Evolutionary conservation across 2,113 vertebrate genomes (phyloP).

Genomic region (Scolopax mira): DNA sequence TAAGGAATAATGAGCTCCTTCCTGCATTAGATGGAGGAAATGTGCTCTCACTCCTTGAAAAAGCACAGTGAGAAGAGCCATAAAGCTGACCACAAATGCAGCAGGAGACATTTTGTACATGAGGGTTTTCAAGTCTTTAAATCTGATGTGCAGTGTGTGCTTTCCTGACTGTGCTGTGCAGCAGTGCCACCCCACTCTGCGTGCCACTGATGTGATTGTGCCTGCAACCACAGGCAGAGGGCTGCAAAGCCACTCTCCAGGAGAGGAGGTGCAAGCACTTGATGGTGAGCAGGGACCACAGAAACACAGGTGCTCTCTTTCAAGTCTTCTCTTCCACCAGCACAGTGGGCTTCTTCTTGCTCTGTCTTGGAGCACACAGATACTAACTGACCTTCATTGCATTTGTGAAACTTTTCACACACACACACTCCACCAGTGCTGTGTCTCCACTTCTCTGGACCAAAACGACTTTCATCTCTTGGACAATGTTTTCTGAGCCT

Average conservation of each 20-base stretch:
- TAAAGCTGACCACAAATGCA: background rate
- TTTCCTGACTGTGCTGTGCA: fast-evolving
- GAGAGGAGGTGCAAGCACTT: background rate
- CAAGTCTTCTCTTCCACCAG: background rate
- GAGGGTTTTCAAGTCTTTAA: background rate
- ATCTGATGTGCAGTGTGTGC: fast-evolving
- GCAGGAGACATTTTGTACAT: background rate
- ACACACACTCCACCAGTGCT: background rate
- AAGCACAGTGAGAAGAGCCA: background rate
- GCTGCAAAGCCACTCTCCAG: background rate
- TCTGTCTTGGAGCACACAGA: background rate
- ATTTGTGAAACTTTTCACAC: background rate
- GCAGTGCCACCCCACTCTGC: background rate
- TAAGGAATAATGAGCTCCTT: slow-evolving; percentile 71
- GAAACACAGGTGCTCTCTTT: background rate
- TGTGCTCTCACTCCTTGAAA: slow-evolving; percentile 16
- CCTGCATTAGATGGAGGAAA: slow-evolving; percentile 21
- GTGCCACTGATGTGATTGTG: fast-evolving
- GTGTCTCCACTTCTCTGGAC: background rate
- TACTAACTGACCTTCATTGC: background rate
- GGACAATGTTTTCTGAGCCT: background rate
- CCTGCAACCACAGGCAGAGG: too few species aligned
- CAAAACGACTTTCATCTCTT: background rate
- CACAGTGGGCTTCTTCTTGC: background rate
- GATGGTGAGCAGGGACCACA: fast-evolving